Evolutionary conservation across 2,797 vertebrate species (phyloP), one percentile per base, ranked within the genome.

Genomic region (Sebastes steindachneri): DNA sequence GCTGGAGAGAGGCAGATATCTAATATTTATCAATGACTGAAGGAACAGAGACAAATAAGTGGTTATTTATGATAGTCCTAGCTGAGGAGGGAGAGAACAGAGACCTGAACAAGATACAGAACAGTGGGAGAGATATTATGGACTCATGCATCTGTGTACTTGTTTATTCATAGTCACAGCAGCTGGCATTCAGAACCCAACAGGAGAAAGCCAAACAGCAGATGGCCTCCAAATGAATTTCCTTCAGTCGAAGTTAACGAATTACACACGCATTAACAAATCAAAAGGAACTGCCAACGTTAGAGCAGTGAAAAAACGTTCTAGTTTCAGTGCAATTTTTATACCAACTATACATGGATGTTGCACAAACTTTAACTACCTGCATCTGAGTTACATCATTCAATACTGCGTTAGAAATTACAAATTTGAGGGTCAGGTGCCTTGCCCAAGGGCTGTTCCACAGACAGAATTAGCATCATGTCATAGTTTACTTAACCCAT

Each of bases 1-100:
- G 23, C 58, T 9, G 53, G 80, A 83, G 79, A 89, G 70, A 76
- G 72, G 51, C 73, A 64, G 79, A 70, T 88, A 94, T 94, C 75
- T 89, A 94, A 92, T 88, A 96, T 95, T 92, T 85, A 93, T 88
- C 84, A 85, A 89, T 86, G 85, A 86, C 79, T 37, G 64, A 83
- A 54, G 23, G 51, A 88, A 76, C 1, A 54, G 57, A 78, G 74
- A 73, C 54, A 62, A 80, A 77, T 21, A 80, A 75, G 73, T 70
- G 79, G 75, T 74, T 90, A 83, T 89, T 87, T 84, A 84, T 75
- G 66, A 72, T 19, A 25, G 28, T 78, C 60, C 63, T 45, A 25
- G 33, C 21, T 45, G 71, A 68, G 70, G 69, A 68, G 70, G 69
- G 29, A 81, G 62, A 83, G 64, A 59, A 37, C 33, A 64, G 72